Evolutionary conservation across 2,113 vertebrate species (phyloP).

Genomic region (Salvelinus fontinalis): DNA sequence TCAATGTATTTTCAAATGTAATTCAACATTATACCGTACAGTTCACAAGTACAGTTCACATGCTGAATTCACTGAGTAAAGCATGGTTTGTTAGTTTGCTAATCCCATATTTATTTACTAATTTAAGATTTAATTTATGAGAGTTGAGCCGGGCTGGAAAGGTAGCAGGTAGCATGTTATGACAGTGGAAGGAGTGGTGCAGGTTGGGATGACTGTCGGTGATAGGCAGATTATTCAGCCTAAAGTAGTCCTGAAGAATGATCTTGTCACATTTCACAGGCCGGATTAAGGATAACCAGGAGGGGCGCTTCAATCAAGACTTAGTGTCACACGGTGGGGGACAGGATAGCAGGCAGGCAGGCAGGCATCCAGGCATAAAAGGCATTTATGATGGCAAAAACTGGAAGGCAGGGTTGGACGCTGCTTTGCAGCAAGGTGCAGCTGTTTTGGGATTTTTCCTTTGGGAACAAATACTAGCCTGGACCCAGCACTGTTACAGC

Average conservation of each 20-base stretch:
- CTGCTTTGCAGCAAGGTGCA: constrained; percentile 38
- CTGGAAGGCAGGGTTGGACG: constrained; percentile 52
- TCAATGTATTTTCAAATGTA: constrained; percentile 11
- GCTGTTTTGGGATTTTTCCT: constrained; percentile 63
- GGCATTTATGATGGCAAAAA: constrained; percentile 55
- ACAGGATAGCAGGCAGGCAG: not conserved
- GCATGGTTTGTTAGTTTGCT: not conserved
- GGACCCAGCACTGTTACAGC: too few relatives aligned
- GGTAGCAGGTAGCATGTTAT: constrained; percentile 64
- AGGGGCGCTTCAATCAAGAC: constrained; percentile 68
- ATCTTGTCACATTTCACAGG: constrained; percentile 74
- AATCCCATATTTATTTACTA: constrained; percentile 42
- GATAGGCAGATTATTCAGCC: constrained; percentile 73
- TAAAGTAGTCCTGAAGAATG: constrained; percentile 74
- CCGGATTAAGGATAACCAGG: constrained; percentile 69
- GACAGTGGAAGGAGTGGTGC: constrained; percentile 55
- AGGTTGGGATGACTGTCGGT: constrained; percentile 71
- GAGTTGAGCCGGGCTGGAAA: constrained; percentile 54
- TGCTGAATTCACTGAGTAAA: not conserved
- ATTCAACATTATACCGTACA: constrained; percentile 21
- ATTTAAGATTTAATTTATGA: constrained; percentile 68
- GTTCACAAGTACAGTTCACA: constrained; percentile 6
- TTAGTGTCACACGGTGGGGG: constrained; percentile 63
- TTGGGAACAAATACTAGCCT: constrained; percentile 51
- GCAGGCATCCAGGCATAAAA: constrained; percentile 58